Conservation (phyloP, 2,113 vertebrate species). For the Melanostigma gelatinosum region DNA sequence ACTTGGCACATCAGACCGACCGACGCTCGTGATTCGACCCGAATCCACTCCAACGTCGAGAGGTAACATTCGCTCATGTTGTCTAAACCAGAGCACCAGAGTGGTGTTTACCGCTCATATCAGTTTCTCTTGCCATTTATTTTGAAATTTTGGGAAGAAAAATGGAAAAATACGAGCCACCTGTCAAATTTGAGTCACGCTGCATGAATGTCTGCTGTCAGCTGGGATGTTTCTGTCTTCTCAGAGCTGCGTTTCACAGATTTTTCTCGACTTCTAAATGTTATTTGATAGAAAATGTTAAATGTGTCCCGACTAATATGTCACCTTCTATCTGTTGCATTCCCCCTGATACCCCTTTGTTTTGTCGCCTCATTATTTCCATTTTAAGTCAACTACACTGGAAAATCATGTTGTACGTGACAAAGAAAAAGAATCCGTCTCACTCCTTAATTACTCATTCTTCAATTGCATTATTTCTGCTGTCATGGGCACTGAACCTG, state of each 20-base stretch:
- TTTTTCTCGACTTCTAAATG: conserved; percentile 7
- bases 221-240: conserved; percentile 11
- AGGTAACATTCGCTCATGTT: conserved; percentile 19
- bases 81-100: conserved; percentile 19
- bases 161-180: conserved; percentile 5
- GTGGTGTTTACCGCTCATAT: conserved; percentile 17
- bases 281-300: neutral
- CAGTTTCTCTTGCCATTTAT: conserved; percentile 24
- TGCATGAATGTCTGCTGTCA: conserved; percentile 26
- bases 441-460: neutral
- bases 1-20: conserved; percentile 31
- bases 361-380: neutral
- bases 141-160: neutral
- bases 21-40: conserved; percentile 17
- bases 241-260: neutral
- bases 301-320: neutral
- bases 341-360: neutral
- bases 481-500: neutral
- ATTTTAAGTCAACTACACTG: neutral
- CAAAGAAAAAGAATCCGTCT: neutral
- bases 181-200: conserved; percentile 38
- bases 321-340: neutral
- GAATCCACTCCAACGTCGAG: conserved; percentile 51
- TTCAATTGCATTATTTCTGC: neutral
- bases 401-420: neutral